Evolutionary conservation across 2,797 vertebrate genomes (phyloP).

Genomic region (Arnoldichthys spilopterus): DNA sequence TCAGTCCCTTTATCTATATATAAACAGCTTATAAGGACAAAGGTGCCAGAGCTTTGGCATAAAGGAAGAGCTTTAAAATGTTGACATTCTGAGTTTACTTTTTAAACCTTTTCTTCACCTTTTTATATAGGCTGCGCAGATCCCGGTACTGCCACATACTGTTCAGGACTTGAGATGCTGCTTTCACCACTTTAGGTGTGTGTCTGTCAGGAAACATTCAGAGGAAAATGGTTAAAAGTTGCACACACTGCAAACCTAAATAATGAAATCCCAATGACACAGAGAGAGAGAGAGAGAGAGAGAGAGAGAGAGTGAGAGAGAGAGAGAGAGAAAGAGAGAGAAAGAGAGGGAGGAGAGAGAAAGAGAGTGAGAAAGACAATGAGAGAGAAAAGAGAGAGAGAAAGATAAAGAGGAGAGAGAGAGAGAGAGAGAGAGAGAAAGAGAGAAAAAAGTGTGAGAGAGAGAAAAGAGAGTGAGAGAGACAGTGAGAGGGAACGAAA

Average conservation of each 20-base stretch:
- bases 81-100: conserved; percentile 49
- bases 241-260: conserved; percentile 23
- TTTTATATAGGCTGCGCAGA: conserved; percentile 98
- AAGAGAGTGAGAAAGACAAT: conserved; percentile 39
- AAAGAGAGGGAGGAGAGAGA: not conserved
- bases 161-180: conserved; percentile 97
- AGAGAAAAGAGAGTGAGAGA: conserved; percentile 39
- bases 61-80: not conserved
- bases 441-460: conserved; percentile 7
- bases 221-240: conserved; percentile 19
- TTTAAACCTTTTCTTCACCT: no score
- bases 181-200: conserved; percentile 98
- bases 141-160: conserved; percentile 99
- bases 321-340: conserved; percentile 15
- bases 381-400: conserved; percentile 25
- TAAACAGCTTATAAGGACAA: conserved; percentile 24
- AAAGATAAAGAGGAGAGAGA: conserved; percentile 14
- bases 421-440: conserved; percentile 36
- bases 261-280: not conserved
- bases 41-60: not conserved
- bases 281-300: conserved; percentile 19
- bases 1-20: not conserved
- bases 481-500: conserved; percentile 24
- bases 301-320: conserved; percentile 30
- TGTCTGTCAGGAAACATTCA: conserved; percentile 80